phyloP scores from a whole-genome alignment of 2,113 vertebrate genomes.

The Lonchura striata region DNA sequence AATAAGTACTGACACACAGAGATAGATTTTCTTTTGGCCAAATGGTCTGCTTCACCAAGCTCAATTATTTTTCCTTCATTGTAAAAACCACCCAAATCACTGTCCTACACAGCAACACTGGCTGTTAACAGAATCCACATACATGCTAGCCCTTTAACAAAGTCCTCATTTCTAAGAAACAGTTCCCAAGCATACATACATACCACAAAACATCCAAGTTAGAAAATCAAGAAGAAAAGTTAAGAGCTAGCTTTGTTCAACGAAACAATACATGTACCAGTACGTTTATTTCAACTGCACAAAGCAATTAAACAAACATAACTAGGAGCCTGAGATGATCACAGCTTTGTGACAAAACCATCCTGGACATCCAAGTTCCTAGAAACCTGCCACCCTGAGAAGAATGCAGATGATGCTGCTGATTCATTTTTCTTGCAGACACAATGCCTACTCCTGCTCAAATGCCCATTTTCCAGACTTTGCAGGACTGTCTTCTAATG shows the following conservation, averaged over 20 bases:
- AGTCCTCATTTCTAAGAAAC: neutral
- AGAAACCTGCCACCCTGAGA: neutral
- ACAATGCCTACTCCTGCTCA: neutral
- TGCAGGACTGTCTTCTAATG: neutral
- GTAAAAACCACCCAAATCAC: neutral
- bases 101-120: neutral
- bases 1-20: neutral
- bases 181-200: neutral
- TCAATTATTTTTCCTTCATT: neutral
- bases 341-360: neutral
- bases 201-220: neutral
- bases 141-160: neutral
- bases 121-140: neutral
- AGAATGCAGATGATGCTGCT: accelerated
- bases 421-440: neutral
- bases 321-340: neutral
- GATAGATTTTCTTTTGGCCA: neutral
- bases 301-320: neutral
- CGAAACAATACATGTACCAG: neutral
- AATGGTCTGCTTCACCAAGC: neutral
- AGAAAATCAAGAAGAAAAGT: neutral
- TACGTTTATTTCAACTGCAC: neutral
- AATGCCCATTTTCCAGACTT: neutral
- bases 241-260: neutral
- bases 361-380: neutral